A percentile compares a stretch with the other conserved stretches of the same genome.
phyloP scores from a whole-genome alignment of 37 sponge, comb jelly and placozoan species.

The Theonella swinhoei region DNA sequence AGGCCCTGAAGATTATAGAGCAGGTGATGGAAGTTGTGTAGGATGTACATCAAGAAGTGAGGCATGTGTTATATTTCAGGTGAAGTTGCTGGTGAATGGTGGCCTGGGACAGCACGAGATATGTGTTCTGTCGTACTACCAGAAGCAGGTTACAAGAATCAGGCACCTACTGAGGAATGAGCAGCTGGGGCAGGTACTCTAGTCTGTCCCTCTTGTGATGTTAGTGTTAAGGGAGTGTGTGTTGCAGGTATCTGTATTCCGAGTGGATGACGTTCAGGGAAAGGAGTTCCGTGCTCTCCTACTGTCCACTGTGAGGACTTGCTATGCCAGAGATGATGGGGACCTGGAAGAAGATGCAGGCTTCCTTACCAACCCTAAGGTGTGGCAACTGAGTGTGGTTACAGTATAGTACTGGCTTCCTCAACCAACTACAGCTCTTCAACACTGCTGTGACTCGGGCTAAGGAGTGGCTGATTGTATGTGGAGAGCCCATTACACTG shows the following conservation, averaged over 20 bases:
- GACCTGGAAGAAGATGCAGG: constrained; percentile 52
- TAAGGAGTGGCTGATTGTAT: constrained; percentile 77
- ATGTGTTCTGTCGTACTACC: constrained; percentile 86
- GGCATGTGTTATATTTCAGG: constrained; percentile 17
- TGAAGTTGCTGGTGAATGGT: constrained; percentile 2
- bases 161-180: constrained; percentile 56
- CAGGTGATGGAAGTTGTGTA: constrained; percentile 39
- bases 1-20: constrained; percentile 66
- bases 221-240: not conserved
- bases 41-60: not conserved
- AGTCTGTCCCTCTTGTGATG: not conserved
- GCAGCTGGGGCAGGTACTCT: constrained; percentile 23
- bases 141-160: constrained; percentile 58
- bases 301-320: constrained; percentile 85
- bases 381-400: too few species aligned
- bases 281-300: constrained; percentile 83
- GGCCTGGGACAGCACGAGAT: constrained; percentile 55
- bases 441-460: constrained; percentile 93
- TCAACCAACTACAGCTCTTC: constrained; percentile 92
- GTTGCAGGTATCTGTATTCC: constrained; percentile 62
- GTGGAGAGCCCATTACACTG: constrained; percentile 91
- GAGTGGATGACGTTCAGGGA: constrained; percentile 81
- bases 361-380: constrained; percentile 88
- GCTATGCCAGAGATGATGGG: constrained; percentile 34
- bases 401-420: too few species aligned